Evolutionary conservation across 1,140 invertebrate genomes (phyloP).

Genomic region (Apis laboriosa): DNA sequence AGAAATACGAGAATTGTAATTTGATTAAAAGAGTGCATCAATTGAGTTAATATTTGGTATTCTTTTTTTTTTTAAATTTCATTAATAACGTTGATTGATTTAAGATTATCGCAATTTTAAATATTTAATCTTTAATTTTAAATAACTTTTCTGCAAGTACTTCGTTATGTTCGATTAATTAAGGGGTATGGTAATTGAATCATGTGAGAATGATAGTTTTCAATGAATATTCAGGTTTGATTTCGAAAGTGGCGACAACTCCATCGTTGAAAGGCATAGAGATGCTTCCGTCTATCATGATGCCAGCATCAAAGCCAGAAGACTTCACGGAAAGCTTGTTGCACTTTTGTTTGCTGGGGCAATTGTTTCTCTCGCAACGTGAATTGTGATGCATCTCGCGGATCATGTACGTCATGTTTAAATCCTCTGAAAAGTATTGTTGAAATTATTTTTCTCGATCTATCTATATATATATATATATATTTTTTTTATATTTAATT

Average conservation of each 20-base stretch:
- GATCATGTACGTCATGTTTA: slow-evolving; percentile 51
- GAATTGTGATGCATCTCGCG: slow-evolving; percentile 35
- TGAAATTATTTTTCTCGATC: neutral
- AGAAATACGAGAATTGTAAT: no score
- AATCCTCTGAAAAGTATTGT: slow-evolving; percentile 47
- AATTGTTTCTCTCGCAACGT: neutral
- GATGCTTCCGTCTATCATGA: slow-evolving; percentile 50
- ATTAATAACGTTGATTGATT: no score
- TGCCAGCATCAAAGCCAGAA: slow-evolving; percentile 47
- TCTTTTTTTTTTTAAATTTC: no score
- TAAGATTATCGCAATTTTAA: no score
- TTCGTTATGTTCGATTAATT: no score
- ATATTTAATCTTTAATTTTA: no score
- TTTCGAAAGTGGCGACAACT: slow-evolving; percentile 45
- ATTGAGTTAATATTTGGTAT: no score
- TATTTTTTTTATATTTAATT: neutral
- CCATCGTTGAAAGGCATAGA: slow-evolving; percentile 63
- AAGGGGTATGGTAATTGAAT: neutral
- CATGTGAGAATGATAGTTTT: slow-evolving; percentile 46
- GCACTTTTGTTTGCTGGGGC: slow-evolving; percentile 37
- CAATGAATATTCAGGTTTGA: slow-evolving; percentile 48
- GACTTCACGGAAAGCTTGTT: slow-evolving; percentile 43
- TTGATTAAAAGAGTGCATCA: no score
- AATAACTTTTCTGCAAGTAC: no score
- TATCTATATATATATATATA: no score